Evolutionary conservation across 30 jellyfish, hydroid and myxozoan genomes (phyloP).

Genomic region (Turritopsis rubra): DNA sequence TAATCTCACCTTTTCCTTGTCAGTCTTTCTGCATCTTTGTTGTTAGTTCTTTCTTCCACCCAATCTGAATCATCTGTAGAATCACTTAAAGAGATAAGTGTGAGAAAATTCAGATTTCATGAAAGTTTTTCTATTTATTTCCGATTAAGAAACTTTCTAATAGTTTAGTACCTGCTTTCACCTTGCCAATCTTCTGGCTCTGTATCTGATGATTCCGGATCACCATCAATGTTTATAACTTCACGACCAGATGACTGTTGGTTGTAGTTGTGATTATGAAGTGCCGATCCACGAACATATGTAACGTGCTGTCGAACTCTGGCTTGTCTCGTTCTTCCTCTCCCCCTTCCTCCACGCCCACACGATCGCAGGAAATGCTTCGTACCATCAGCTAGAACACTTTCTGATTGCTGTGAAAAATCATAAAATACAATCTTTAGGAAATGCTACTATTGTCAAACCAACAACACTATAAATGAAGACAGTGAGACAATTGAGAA

Average conservation of each 20-base stretch:
- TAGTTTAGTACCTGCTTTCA: slow-evolving; percentile 35
- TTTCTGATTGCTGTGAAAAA: slow-evolving; percentile 10
- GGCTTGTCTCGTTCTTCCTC: slow-evolving; percentile 25
- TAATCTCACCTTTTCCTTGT: slow-evolving; percentile 20
- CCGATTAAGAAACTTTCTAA: neutral
- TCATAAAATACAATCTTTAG: neutral
- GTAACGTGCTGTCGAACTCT: slow-evolving; percentile 18
- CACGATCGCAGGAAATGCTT: slow-evolving; percentile 10
- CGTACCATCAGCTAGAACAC: neutral
- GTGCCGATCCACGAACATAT: slow-evolving; percentile 36
- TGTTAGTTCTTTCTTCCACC: slow-evolving; percentile 27
- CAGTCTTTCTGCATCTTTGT: neutral
- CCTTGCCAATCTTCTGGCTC: slow-evolving; percentile 56
- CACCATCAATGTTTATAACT: slow-evolving; percentile 19
- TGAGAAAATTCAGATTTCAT: neutral
- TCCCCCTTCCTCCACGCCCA: slow-evolving; percentile 24
- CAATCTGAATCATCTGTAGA: slow-evolving; percentile 43
- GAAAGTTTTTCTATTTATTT: neutral
- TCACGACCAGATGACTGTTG: slow-evolving; percentile 26
- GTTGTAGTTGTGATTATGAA: neutral
- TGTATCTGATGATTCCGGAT: slow-evolving; percentile 7
- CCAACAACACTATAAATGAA: too few species aligned
- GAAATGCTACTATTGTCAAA: too few species aligned
- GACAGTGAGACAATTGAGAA: neutral
- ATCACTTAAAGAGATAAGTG: slow-evolving; percentile 18